These are phyloP conservation scores for Conops quadrifasciatus DNA, from an alignment of 2,888 invertebrate species.

Conservation along the genomic window DNA sequence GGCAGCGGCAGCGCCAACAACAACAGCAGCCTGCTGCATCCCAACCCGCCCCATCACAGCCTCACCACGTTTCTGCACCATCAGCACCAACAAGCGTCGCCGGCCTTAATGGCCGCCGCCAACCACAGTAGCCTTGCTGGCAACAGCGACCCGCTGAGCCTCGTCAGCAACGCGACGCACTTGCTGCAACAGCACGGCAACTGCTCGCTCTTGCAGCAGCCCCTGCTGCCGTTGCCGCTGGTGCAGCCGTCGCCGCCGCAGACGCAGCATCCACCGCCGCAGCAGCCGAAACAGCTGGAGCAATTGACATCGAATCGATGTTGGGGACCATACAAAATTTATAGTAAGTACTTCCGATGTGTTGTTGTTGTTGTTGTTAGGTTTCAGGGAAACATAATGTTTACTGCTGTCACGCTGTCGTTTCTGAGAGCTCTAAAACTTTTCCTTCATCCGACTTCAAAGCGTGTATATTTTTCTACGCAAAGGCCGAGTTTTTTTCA, in stretches of 20 bases:
- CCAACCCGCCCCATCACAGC: slow-evolving; percentile 49
- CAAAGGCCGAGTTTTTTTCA: not conserved
- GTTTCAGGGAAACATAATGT: not conserved
- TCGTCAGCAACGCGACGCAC: slow-evolving; percentile 21
- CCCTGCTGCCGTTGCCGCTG: slow-evolving; percentile 40
- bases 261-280: slow-evolving; percentile 46
- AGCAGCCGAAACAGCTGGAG: slow-evolving; percentile 53
- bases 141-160: slow-evolving; percentile 24
- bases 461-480: not conserved
- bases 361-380: not conserved
- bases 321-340: slow-evolving; percentile 65
- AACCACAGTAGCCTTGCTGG: slow-evolving; percentile 43
- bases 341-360: slow-evolving; percentile 53
- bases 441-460: not conserved
- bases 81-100: slow-evolving; percentile 52
- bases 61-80: slow-evolving; percentile 55
- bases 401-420: not conserved
- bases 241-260: slow-evolving; percentile 43
- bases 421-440: not conserved
- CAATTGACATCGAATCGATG: slow-evolving; percentile 60
- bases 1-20: slow-evolving; percentile 38
- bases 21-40: slow-evolving; percentile 37
- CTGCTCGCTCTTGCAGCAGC: slow-evolving; percentile 14
- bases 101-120: slow-evolving; percentile 22
- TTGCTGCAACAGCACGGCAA: slow-evolving; percentile 41